These are phyloP conservation scores for Phylloscopus collybita DNA, from an alignment of 2,797 vertebrate species.

Conservation along the genomic window DNA sequence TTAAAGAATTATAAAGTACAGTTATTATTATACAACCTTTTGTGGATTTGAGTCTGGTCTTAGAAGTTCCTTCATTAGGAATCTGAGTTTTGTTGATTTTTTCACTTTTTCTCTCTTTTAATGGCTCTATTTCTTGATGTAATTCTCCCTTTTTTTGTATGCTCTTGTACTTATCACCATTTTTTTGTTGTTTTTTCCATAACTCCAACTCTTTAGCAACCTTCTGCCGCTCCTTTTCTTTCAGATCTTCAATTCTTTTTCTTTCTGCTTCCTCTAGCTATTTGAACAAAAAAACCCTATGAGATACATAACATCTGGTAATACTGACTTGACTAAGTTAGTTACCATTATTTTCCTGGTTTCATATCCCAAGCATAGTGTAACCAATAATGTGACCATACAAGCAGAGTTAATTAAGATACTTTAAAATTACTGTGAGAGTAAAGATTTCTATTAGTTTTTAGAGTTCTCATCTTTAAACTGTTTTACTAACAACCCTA, in stretches of 20 bases:
- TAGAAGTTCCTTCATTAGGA: background rate
- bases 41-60: background rate
- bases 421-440: background rate
- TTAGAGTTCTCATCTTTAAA: background rate
- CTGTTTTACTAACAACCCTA: background rate
- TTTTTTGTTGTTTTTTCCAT: conserved; percentile 80
- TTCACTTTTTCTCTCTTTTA: conserved; percentile 25
- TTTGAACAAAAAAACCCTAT: conserved; percentile 8
- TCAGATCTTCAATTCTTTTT: conserved; percentile 84
- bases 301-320: background rate
- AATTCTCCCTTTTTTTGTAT: background rate
- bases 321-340: background rate
- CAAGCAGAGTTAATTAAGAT: background rate
- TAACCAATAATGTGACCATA: background rate
- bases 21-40: conserved; percentile 55
- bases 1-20: background rate
- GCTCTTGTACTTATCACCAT: conserved; percentile 55
- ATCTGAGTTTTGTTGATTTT: background rate
- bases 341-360: background rate
- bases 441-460: background rate
- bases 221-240: conserved; percentile 83
- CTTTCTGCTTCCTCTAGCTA: conserved; percentile 89
- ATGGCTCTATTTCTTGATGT: background rate
- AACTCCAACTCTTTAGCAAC: conserved; percentile 82
- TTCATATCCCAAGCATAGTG: background rate